Conservation (phyloP, 2,888 invertebrate species). For the Eupithecia inturbata region DNA sequence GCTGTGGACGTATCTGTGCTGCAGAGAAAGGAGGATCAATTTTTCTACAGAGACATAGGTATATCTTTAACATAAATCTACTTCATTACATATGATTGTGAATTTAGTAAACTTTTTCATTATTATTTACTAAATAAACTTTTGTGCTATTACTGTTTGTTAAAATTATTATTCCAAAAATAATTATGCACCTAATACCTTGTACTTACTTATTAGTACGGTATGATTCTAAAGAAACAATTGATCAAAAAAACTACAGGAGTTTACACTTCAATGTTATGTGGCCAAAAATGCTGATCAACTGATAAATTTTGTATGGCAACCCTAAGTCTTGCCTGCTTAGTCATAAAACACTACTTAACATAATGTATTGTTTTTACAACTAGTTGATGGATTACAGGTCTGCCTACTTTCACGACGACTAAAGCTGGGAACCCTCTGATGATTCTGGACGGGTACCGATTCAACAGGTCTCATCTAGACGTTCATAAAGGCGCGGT, state of each 20-base stretch:
- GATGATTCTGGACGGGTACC: slow-evolving; percentile 46
- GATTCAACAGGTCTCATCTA: slow-evolving; percentile 42
- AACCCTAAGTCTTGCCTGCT: neutral
- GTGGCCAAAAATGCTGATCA: too few relatives aligned
- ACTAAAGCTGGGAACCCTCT: slow-evolving; percentile 52
- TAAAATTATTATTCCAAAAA: neutral
- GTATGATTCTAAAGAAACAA: too few relatives aligned
- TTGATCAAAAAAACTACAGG: too few relatives aligned
- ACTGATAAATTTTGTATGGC: neutral
- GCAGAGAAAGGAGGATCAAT: neutral
- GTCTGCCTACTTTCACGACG: slow-evolving; percentile 21
- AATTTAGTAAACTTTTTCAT: too few relatives aligned
- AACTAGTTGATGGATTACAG: slow-evolving; percentile 1
- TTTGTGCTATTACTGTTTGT: neutral
- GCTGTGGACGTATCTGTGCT: too few relatives aligned
- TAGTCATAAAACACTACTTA: neutral
- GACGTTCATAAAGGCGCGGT: slow-evolving; percentile 16
- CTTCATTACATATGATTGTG: neutral
- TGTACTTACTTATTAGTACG: too few relatives aligned
- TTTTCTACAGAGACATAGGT: too few relatives aligned
- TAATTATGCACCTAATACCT: too few relatives aligned
- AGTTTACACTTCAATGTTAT: too few relatives aligned
- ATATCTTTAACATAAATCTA: neutral
- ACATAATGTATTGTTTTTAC: neutral
- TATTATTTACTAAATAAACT: neutral